Conservation (phyloP, 1,140 invertebrate genomes). For the Elymnias hypermnestra region DNA sequence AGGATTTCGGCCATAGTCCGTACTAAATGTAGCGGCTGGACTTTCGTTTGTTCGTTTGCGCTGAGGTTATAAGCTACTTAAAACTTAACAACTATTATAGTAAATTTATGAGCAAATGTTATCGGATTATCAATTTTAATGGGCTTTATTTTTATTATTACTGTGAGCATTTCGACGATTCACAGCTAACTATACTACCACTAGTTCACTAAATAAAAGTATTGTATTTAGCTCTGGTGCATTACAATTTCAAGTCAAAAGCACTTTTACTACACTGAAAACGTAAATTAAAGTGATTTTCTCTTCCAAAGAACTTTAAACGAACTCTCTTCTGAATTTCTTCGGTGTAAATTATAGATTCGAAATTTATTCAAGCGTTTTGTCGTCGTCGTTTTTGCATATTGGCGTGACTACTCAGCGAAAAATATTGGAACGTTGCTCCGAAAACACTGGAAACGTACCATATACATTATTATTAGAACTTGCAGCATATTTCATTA, state of each 20-base stretch:
- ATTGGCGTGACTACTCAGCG: constrained; percentile 2
- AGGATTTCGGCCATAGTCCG: constrained; percentile 10
- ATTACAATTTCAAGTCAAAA: background rate
- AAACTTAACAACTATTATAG: constrained; percentile 12
- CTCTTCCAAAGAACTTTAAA: background rate
- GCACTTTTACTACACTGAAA: background rate
- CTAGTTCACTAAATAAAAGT: too few relatives aligned
- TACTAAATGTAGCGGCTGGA: constrained; percentile 2
- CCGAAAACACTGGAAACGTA: too few relatives aligned
- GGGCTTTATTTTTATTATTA: too few relatives aligned
- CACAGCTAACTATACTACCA: background rate
- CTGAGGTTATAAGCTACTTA: constrained; percentile 11
- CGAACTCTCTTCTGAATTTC: constrained; percentile 6
- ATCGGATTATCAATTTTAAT: background rate
- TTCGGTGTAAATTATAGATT: constrained; percentile 18
- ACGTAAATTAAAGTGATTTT: too few relatives aligned
- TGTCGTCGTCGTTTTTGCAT: constrained; percentile 16
- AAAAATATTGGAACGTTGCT: too few relatives aligned
- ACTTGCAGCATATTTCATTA: too few relatives aligned
- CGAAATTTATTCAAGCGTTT: constrained; percentile 18
- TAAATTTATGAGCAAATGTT: background rate
- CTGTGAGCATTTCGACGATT: too few relatives aligned
- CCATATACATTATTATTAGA: too few relatives aligned
- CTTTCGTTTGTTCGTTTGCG: constrained; percentile 4
- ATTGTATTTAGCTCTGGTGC: too few relatives aligned